A percentile compares a stretch with the other conserved stretches of the same genome.
phyloP scores from a whole-genome alignment of 2,797 vertebrate species.

The Cacajao melanocephalus region DNA sequence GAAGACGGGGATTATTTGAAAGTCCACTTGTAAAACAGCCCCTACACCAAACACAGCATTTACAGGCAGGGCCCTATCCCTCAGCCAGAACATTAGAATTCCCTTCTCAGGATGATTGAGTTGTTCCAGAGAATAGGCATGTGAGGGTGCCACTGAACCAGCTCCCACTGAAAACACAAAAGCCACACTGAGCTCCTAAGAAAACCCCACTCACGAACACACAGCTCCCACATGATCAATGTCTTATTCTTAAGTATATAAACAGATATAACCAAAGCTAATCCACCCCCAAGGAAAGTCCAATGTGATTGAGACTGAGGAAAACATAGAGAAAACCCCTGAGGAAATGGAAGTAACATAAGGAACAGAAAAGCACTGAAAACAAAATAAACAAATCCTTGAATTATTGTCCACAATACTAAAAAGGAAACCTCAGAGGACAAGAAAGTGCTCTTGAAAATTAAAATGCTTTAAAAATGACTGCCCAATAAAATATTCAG shows the following conservation, averaged over 20 bases:
- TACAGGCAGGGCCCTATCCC: not conserved
- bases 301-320: not conserved
- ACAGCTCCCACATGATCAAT: not conserved
- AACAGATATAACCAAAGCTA: not conserved
- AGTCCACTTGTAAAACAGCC: not conserved
- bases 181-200: not conserved
- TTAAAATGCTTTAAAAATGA: conserved; percentile 16
- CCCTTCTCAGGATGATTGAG: not conserved
- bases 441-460: conserved; percentile 12
- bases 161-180: not conserved
- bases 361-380: conserved; percentile 16
- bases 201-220: not conserved
- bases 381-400: not conserved
- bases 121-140: not conserved
- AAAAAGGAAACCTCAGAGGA: not conserved
- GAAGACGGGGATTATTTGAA: not conserved
- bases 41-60: not conserved
- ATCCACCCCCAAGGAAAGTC: not conserved
- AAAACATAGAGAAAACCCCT: not conserved
- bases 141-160: not conserved
- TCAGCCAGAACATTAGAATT: fast-evolving
- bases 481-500: not conserved
- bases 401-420: not conserved
- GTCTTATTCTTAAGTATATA: conserved; percentile 28
- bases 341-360: not conserved